Percentiles rank a stretch among this genome's conserved stretches.
These are phyloP conservation scores for Argopecten irradians DNA, from an alignment of 1,140 invertebrate species.

Conservation along the genomic window DNA sequence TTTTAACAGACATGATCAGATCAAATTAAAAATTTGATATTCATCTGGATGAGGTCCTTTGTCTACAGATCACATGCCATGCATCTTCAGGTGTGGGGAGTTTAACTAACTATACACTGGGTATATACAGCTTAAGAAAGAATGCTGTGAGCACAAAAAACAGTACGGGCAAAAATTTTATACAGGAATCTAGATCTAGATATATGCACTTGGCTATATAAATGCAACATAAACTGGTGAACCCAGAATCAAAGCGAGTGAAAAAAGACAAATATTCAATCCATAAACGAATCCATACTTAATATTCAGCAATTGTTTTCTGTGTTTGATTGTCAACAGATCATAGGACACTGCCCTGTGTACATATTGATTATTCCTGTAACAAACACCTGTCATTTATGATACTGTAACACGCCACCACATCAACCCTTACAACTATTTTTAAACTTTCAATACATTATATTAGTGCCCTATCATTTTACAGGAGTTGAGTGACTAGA, in stretches of 20 bases:
- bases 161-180: no score
- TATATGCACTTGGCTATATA: background rate
- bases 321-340: background rate
- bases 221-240: background rate
- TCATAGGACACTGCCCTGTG: background rate
- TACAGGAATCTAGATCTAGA: no score
- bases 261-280: background rate
- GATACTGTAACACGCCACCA: background rate
- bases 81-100: background rate
- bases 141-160: no score
- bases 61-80: background rate
- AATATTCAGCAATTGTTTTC: background rate
- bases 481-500: no score
- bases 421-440: background rate
- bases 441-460: no score
- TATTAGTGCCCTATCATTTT: no score
- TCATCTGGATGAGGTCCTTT: background rate
- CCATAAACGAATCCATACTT: background rate
- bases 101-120: no score
- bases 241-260: background rate
- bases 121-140: no score
- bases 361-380: background rate
- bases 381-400: background rate
- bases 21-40: background rate
- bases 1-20: no score